Conservation (phyloP, 1,140 invertebrate genomes). For the Lerema accius region DNA sequence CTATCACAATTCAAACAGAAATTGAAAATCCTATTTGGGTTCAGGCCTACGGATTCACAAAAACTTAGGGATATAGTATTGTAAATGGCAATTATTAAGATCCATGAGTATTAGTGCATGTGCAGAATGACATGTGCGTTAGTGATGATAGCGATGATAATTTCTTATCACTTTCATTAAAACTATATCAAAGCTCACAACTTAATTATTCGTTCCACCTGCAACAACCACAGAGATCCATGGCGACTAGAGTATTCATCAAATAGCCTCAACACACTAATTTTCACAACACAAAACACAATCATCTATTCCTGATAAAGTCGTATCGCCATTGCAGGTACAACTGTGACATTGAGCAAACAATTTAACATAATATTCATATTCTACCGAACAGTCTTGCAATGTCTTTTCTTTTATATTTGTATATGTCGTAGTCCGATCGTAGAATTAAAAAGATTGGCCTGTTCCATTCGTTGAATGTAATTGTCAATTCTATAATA, state of each 20-base stretch:
- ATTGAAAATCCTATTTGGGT: not conserved
- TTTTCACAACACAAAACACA: slow-evolving; percentile 21
- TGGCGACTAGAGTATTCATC: slow-evolving; percentile 51
- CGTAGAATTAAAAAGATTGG: not conserved
- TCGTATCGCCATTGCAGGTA: slow-evolving; percentile 46
- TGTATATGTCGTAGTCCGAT: not conserved
- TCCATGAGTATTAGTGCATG: slow-evolving; percentile 24
- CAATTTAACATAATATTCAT: slow-evolving; percentile 38
- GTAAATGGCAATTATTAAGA: slow-evolving; percentile 14
- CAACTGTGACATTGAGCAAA: slow-evolving; percentile 55
- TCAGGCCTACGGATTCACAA: not conserved
- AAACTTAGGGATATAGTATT: not conserved
- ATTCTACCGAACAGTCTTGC: slow-evolving; percentile 48
- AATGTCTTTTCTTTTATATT: slow-evolving; percentile 41
- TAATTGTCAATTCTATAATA: not conserved
- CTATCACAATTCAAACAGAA: not conserved
- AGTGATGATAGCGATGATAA: slow-evolving; percentile 41
- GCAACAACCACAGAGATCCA: slow-evolving; percentile 49
- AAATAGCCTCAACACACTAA: slow-evolving; percentile 44
- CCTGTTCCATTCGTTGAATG: not conserved
- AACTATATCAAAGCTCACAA: slow-evolving; percentile 37
- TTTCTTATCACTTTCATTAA: slow-evolving; percentile 27
- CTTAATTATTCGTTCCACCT: slow-evolving; percentile 33
- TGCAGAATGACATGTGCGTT: slow-evolving; percentile 30
- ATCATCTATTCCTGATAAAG: slow-evolving; percentile 10